Evolutionary conservation across 2,113 vertebrate species (phyloP).

Genomic region (Egretta garzetta): DNA sequence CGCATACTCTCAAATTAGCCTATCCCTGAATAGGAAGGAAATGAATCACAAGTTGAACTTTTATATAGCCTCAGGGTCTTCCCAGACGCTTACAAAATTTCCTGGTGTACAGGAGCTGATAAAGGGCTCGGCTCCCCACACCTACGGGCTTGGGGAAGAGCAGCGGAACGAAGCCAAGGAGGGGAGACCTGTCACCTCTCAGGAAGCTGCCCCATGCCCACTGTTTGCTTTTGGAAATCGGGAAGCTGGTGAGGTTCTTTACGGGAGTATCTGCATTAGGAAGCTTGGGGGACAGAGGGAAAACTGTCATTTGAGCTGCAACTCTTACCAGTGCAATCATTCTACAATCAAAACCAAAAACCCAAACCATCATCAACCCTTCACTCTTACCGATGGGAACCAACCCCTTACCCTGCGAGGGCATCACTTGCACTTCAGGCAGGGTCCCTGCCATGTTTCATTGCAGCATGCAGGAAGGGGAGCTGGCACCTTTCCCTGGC

Average conservation of each 20-base stretch:
- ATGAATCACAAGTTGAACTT: constrained; percentile 36
- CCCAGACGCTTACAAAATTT: constrained; percentile 14
- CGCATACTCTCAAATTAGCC: constrained; percentile 33
- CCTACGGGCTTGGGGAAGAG: background rate
- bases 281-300: background rate
- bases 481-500: background rate
- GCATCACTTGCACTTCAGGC: accelerated
- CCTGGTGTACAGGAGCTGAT: constrained; percentile 3
- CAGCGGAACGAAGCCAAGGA: accelerated
- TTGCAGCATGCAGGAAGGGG: background rate
- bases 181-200: accelerated
- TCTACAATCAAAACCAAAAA: background rate
- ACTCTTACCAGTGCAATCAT: background rate
- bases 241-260: background rate
- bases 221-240: background rate
- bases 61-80: constrained; percentile 39
- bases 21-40: constrained; percentile 41
- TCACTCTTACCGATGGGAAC: background rate
- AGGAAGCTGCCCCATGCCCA: accelerated
- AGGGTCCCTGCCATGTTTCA: accelerated
- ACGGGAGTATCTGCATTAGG: background rate
- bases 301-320: background rate
- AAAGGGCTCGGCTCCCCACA: background rate
- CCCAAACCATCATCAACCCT: background rate
- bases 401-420: accelerated